Evolutionary conservation across 2,797 vertebrate species (phyloP), one percentile per base, ranked within the genome.

Genomic region (Netta rufina): DNA sequence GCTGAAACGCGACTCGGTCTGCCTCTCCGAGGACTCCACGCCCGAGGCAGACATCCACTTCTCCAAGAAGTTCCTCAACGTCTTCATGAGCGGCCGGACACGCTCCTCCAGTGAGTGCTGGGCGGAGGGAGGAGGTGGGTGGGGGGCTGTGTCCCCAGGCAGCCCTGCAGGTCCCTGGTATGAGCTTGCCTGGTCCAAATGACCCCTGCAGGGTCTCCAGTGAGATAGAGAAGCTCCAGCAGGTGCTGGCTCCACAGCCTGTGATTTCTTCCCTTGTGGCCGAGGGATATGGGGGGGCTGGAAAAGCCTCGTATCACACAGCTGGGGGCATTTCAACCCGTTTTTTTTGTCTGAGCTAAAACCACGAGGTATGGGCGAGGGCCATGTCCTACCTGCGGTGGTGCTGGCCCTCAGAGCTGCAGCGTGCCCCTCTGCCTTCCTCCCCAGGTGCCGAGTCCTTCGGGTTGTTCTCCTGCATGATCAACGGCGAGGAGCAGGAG

Each of bases 61-160:
- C 96, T 99, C 99, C 80, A 99, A 99, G 98, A 99, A 99, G 97
- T 99, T 99, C 96, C 98, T 99, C 92, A 99, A 99, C 0, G 99
- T 99, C 97, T 99, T 99, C 98, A 98, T 99, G 99, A 99, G 99
- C 0, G 99, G 99, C 65, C 98, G 98, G 74, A 99, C 99, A 0
- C 98, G 99, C 33, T 99, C 99, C 82, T 99, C 99, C 93, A 99
- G 99, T 99, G 98, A 99, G 99, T 99, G 67, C 65, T 85, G 82
- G 73, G 71, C 1, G 1, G 39, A 4, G 21, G 20, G 28, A 38
- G 79, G 2, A 30, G 39, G 15, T 77, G 62, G 87, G 33, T 14
- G 41, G 79, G 47, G 28, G 74, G 30, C 53, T 56, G 51, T 19
- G 6, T 39, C 21, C 9, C 30, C 2, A 4, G 66, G 53, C 11